These are phyloP conservation scores for Prochilodus magdalenae DNA, from an alignment of 2,113 vertebrate genomes.

Conservation along the genomic window DNA sequence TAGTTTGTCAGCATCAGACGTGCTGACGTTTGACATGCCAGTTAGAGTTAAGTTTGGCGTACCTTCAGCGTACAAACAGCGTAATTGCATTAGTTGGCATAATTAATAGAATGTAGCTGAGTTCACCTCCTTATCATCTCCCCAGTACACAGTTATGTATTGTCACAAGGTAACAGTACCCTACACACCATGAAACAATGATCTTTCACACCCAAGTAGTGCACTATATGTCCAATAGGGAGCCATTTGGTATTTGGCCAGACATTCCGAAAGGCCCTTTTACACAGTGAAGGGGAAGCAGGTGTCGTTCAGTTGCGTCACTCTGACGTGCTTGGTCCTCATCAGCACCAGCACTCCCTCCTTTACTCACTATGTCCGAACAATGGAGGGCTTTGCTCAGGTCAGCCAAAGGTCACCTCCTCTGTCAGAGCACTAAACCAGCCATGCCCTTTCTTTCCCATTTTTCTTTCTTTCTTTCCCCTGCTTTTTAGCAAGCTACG, in stretches of 20 bases:
- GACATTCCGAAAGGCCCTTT: neutral
- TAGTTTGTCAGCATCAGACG: too few species aligned
- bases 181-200: neutral
- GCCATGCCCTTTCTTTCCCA: slow-evolving; percentile 18
- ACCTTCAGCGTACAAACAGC: too few species aligned
- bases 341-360: slow-evolving; percentile 29
- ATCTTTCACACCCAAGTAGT: neutral
- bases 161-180: neutral
- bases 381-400: slow-evolving; percentile 39
- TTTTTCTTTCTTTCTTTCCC: neutral
- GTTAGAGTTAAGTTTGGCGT: too few species aligned
- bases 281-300: slow-evolving; percentile 36
- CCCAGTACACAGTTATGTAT: neutral
- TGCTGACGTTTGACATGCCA: too few species aligned
- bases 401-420: slow-evolving; percentile 35
- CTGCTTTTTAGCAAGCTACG: neutral
- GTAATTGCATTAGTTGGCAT: too few species aligned
- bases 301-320: slow-evolving; percentile 47
- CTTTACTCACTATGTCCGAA: slow-evolving; percentile 28
- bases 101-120: too few species aligned
- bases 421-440: slow-evolving; percentile 47
- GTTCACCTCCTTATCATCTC: too few species aligned
- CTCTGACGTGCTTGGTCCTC: slow-evolving; percentile 43
- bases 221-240: neutral
- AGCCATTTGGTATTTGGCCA: neutral